A percentile compares a stretch with the other conserved stretches of the same genome.
phyloP scores from a whole-genome alignment of 2,888 invertebrate genomes.

The Xestoiulus laeticollis region DNA sequence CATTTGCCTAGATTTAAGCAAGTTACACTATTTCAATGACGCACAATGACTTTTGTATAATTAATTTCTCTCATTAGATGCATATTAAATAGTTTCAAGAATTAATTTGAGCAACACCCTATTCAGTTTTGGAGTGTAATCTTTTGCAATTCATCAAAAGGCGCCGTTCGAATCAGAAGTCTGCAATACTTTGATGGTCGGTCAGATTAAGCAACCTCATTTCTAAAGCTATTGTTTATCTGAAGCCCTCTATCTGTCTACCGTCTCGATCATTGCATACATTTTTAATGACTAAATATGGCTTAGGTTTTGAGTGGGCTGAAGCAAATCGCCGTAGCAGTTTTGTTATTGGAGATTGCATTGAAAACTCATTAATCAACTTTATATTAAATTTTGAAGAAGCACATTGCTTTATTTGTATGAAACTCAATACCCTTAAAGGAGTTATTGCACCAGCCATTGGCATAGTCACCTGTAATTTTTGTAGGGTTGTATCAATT shows the following conservation, averaged over 20 bases:
- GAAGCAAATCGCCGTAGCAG: background rate
- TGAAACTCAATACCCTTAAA: too few relatives aligned
- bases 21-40: background rate
- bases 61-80: background rate
- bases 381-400: background rate
- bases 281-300: slow-evolving; percentile 1
- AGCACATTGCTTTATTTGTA: background rate
- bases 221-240: background rate
- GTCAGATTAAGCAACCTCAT: background rate
- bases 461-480: background rate
- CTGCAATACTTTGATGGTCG: background rate
- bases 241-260: background rate
- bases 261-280: background rate
- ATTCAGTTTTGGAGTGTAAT: background rate
- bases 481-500: background rate
- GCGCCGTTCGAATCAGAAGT: background rate
- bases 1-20: too few relatives aligned
- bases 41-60: background rate
- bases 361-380: background rate
- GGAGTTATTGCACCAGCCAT: background rate
- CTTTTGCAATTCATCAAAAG: background rate
- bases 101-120: background rate
- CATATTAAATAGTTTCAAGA: background rate
- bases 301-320: background rate
- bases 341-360: background rate